Evolutionary conservation across 35 echinoderm and acorn worm species (phyloP).

Genomic region (Holothuria glaberrima): DNA sequence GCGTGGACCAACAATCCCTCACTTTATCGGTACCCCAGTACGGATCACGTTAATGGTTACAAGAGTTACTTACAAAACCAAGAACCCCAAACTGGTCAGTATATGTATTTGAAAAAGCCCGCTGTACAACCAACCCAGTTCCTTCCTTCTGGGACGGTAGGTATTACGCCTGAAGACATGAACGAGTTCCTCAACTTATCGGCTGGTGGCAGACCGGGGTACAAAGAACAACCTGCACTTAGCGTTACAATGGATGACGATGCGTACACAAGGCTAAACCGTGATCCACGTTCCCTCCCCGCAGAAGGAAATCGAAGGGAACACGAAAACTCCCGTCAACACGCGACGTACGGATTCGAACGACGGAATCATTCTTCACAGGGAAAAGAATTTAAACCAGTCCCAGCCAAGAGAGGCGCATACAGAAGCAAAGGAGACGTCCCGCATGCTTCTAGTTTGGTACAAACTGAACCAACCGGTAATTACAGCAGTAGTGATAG

Average conservation of each 20-base stretch:
- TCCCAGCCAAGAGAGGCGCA: constrained; percentile 24
- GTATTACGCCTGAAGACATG: constrained; percentile 9
- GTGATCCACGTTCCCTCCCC: constrained; percentile 27
- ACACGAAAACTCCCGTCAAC: constrained; percentile 1
- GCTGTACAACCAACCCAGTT: neutral
- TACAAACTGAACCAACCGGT: neutral
- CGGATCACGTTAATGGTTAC: constrained; percentile 13
- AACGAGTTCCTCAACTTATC: neutral
- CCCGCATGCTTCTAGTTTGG: no score
- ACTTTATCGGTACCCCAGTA: constrained; percentile 5
- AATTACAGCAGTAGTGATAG: constrained; percentile 14
- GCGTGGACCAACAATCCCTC: constrained; percentile 19
- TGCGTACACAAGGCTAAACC: neutral
- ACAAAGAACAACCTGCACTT: neutral
- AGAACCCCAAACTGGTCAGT: neutral
- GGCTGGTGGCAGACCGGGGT: neutral
- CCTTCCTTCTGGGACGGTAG: neutral
- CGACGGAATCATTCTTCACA: neutral
- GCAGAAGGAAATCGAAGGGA: constrained; percentile 14
- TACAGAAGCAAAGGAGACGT: constrained; percentile 9
- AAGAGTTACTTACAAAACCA: neutral
- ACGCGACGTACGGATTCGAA: constrained; percentile 43
- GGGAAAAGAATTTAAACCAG: neutral
- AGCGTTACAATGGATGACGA: neutral
- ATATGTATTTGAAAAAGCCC: constrained; percentile 3